Evolutionary conservation across 1,140 invertebrate species (phyloP), one percentile per base, ranked within the genome.

Genomic region (Eupristina koningsbergeri): DNA sequence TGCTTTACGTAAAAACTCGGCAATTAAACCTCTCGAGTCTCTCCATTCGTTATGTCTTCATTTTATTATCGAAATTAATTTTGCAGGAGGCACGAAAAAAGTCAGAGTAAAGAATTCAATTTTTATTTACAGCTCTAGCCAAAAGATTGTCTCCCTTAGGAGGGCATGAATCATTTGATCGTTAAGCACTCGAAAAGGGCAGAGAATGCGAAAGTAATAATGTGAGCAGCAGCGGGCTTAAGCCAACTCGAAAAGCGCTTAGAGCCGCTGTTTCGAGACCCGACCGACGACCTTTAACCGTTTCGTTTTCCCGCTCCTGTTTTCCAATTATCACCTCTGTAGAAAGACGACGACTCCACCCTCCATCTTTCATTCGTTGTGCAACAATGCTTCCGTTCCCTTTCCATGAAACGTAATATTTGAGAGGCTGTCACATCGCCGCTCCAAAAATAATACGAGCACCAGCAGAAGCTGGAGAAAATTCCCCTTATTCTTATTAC

Each of bases 291-390:
- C n/a, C n/a, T 58, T 76, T 76, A 39, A 61, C 36, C 31, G 41
- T 11, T 58, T 19, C 50, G n/a, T n/a, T n/a, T 31, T n/a, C 3
- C 15, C 50, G 36, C 39, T 67, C 53, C 58, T 74, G 64, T 69
- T 29, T 76, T 76, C 61, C 58, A 85, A 71, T 39, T 79, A 75
- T 82, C n/a, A 76, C 58, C 17, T 50, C 26, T 34, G 63, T 58
- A 73, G 77, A 77, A 75, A 74, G 11, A 79, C 17, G 36, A 41
- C 13, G 8, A 6, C 64, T 7, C 34, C 64, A 6, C 64, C 64
- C 63, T 31, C 63, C 0, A 7, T 17, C 63, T 11, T 45, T 34
- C 11, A 45, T 41, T 36, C 29, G 47, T 41, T 6, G 15, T 29
- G 36, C 58, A 53, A 6, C 11, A 29, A 74, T 74, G 41, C 13